Evolutionary conservation across 2,113 vertebrate species (phyloP).

Genomic region (Salvelinus fontinalis): DNA sequence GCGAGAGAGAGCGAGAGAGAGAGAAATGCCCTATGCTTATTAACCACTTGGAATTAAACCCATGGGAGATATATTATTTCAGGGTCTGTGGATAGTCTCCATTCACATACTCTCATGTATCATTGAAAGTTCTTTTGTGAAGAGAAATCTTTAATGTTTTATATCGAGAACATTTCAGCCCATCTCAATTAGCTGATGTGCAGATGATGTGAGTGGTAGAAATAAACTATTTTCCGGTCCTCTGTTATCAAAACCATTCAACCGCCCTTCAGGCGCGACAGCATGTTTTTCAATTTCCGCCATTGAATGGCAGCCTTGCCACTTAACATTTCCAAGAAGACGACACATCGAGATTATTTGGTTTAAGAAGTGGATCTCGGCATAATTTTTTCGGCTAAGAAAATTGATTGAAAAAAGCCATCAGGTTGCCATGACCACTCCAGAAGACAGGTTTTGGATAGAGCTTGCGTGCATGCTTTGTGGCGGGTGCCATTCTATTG

Average conservation of each 20-base stretch:
- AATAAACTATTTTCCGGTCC: slow-evolving; percentile 22
- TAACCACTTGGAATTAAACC: neutral
- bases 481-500: neutral
- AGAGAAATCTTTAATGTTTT: too few relatives aligned
- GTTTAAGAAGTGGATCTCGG: slow-evolving; percentile 41
- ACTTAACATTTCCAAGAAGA: slow-evolving; percentile 41
- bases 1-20: neutral
- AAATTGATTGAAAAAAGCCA: slow-evolving; percentile 47
- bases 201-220: slow-evolving; percentile 23
- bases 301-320: slow-evolving; percentile 32
- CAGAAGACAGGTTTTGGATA: slow-evolving; percentile 23
- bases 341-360: slow-evolving; percentile 46
- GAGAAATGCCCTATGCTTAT: neutral
- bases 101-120: too few relatives aligned
- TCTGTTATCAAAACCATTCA: slow-evolving; percentile 24
- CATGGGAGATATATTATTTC: too few relatives aligned
- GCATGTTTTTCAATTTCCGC: slow-evolving; percentile 51
- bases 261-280: slow-evolving; percentile 47
- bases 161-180: too few relatives aligned
- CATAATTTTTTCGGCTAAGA: slow-evolving; percentile 53
- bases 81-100: too few relatives aligned
- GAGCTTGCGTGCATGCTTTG: neutral
- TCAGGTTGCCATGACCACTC: slow-evolving; percentile 19
- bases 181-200: too few relatives aligned
- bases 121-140: too few relatives aligned